Base-by-base conservation (phyloP, 2,113 vertebrate species). In the Myotis lucifugus region DNA sequence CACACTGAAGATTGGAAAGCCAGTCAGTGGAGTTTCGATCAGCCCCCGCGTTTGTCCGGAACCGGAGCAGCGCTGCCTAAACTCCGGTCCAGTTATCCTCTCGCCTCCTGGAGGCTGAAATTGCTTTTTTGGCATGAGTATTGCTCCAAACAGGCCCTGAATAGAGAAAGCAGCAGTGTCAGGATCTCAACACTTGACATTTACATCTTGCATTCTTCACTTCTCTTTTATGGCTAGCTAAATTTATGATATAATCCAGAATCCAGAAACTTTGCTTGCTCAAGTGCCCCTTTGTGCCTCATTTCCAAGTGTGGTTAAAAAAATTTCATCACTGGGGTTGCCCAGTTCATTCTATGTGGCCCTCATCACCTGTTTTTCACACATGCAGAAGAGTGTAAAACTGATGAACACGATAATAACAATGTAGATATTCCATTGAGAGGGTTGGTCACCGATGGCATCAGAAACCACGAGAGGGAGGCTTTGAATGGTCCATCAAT, bases 391-490 rank as follows among this genome's bases (percentile, higher is more conserved):
- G 29, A 67, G 59, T 67, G 27, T 10, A 69, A 50, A 70, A 50
- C n/a, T 40, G 52, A 14, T 93, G 3, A 73, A 40, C 3, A 8
- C 40, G 29, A 70, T 84, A 48, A 59, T 14, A 27, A 37, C 61
- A 27, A 42, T 14, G 46, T 32, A 40, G 87, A 69, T 34, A 46
- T 61, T 77, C 74, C 78, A 61, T 0, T 42, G 85, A 70, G 79
- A 87, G 42, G 8, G 90, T 95, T 93, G 93, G 64, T 27, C 13
- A 92, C 23, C 37, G 6, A 21, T 59, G 67, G 50, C 12, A 2
- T 84, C 78, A 70, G 86, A 97, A 94, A 94, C 64, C 3, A 52
- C 7, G 27, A 59, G 59, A 92, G 8, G 85, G 73, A 91, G 93
- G 13, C 15, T 90, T 84, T 72, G 77, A 87, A 46, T 64, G 29